Evolutionary conservation across 2,888 invertebrate species (phyloP).

Genomic region (Seladonia tumulorum): DNA sequence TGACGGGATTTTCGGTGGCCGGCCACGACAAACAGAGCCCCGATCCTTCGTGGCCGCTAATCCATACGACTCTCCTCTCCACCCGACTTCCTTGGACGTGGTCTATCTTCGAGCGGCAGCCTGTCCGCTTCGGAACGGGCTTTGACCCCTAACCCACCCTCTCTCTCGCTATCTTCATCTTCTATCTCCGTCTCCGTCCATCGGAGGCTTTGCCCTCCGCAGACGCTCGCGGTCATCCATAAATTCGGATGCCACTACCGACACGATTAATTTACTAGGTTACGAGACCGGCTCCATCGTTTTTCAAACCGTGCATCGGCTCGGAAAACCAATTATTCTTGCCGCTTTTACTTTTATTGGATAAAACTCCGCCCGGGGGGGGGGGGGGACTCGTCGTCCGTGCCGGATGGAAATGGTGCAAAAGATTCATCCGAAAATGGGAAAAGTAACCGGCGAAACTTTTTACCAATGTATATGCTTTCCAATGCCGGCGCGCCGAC

Average conservation of each 20-base stretch:
- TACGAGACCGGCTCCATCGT: not conserved
- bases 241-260: constrained; percentile 24
- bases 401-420: constrained; percentile 33
- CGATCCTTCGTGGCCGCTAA: constrained; percentile 63
- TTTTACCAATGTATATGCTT: constrained; percentile 67
- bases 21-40: constrained; percentile 62
- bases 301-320: constrained; percentile 17
- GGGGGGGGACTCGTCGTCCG: not conserved
- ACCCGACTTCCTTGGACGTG: constrained; percentile 57
- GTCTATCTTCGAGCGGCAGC: constrained; percentile 38
- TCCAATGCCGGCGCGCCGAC: constrained; percentile 45
- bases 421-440: constrained; percentile 61
- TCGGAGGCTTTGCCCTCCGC: constrained; percentile 13
- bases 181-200: not conserved
- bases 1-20: constrained; percentile 64
- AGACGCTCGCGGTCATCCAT: constrained; percentile 23
- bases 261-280: constrained; percentile 35
- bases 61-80: constrained; percentile 59
- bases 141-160: constrained; percentile 6
- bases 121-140: constrained; percentile 26
- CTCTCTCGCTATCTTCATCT: not conserved
- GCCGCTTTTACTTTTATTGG: constrained; percentile 18
- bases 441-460: constrained; percentile 59
- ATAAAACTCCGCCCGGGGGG: constrained; percentile 3
- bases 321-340: constrained; percentile 35